A percentile compares a stretch with the other conserved stretches of the same genome.
Conservation (phyloP, 1,140 invertebrate species). For the Venustaconcha ellipsiformis region DNA sequence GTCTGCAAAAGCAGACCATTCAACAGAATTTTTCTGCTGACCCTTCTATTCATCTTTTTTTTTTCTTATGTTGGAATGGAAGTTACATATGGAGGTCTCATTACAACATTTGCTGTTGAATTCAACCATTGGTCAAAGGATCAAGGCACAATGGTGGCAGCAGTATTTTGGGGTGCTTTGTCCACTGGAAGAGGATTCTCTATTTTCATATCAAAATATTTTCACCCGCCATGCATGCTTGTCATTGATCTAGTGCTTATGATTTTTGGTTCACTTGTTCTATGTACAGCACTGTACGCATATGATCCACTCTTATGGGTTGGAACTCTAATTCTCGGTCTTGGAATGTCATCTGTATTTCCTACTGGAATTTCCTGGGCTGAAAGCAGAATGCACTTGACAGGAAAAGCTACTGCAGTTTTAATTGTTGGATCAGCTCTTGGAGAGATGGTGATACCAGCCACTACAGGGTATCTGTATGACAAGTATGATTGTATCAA, state of each 20-base stretch:
- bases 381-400: conserved; percentile 70
- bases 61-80: conserved; percentile 71
- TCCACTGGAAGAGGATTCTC: conserved; percentile 68
- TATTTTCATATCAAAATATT: conserved; percentile 68
- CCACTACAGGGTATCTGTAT: conserved; percentile 63
- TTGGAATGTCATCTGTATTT: conserved; percentile 72
- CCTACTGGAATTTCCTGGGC: conserved; percentile 71
- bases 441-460: conserved; percentile 70
- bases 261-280: conserved; percentile 63
- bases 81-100: conserved; percentile 70
- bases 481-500: conserved; percentile 54
- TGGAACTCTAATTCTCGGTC: conserved; percentile 61
- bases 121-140: conserved; percentile 59
- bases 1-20: conserved; percentile 7
- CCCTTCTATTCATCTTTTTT: conserved; percentile 67
- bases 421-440: conserved; percentile 70
- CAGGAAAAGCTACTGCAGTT: conserved; percentile 70
- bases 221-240: conserved; percentile 65
- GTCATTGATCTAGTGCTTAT: conserved; percentile 63
- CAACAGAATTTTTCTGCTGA: conserved; percentile 37
- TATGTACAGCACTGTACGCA: conserved; percentile 61
- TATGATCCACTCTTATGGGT: conserved; percentile 55
- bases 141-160: conserved; percentile 66
- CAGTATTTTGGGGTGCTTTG: conserved; percentile 71
- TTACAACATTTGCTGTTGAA: conserved; percentile 66